phyloP scores from a whole-genome alignment of 2,888 invertebrate genomes.

The Blastobasis adustella region DNA sequence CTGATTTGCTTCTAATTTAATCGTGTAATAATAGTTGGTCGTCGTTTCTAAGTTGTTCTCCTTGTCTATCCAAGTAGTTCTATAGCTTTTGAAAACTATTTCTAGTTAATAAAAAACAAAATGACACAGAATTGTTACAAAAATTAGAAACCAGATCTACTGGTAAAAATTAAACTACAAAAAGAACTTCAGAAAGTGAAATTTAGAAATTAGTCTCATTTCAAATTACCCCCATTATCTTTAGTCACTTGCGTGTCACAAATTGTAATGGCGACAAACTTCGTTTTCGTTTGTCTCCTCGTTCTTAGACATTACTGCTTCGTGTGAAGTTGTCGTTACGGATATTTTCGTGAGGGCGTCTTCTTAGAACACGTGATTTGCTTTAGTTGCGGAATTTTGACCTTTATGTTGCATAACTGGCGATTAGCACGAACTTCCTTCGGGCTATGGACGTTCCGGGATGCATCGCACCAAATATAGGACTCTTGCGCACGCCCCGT shows the following conservation, averaged over 20 bases:
- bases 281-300: slow-evolving; percentile 14
- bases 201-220: not conserved
- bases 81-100: too few species aligned
- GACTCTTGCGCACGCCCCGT: slow-evolving; percentile 29
- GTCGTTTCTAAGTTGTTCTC: too few species aligned
- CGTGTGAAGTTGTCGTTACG: slow-evolving; percentile 6
- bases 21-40: too few species aligned
- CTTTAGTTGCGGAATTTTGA: slow-evolving; percentile 11
- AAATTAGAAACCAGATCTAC: too few species aligned
- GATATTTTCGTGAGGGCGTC: slow-evolving; percentile 2
- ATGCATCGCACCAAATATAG: slow-evolving; percentile 30
- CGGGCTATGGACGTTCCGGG: slow-evolving; percentile 20
- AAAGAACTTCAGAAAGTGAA: not conserved
- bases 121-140: too few species aligned
- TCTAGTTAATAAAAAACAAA: too few species aligned
- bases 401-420: slow-evolving; percentile 22
- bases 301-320: slow-evolving; percentile 12
- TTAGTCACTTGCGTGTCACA: slow-evolving; percentile 11
- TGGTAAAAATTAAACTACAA: too few species aligned
- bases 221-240: not conserved
- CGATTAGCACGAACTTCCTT: slow-evolving; percentile 34
- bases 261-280: slow-evolving; percentile 12
- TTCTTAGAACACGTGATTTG: too few species aligned
- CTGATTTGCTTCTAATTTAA: not conserved
- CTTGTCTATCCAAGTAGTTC: too few species aligned